Base-by-base conservation (phyloP, 2,113 vertebrate genomes). In the Melierax canorus region DNA sequence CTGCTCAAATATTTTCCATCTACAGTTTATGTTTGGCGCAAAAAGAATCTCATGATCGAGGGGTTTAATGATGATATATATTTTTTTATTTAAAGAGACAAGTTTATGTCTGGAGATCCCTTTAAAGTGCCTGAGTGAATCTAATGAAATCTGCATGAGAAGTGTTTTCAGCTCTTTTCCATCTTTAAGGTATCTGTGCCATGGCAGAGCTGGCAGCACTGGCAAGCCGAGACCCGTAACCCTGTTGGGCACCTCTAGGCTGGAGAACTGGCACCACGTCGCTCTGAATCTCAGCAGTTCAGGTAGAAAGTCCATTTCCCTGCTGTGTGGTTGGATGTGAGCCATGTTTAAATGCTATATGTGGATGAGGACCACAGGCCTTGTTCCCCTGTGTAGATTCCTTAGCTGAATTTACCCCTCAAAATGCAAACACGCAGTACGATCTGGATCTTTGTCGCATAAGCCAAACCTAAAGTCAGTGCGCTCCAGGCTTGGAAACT, bases 1-100 rank as follows among this genome's bases (percentile, higher is more conserved):
- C 73, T 74, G 63, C 50, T 93, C 50, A 90, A 55, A 81, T 95
- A 89, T 92, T 97, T 98, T 96, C 88, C 94, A 87, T 85, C 68
- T 90, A 86, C 86, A 91, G 58, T 85, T 97, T 78, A 94, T 86
- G 45, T 90, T 96, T 93, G 90, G 89, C 81, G 3, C 88, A 87
- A 93, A 88, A 78, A 36, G 8, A 68, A 59, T 92, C 92, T 94
- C 85, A n/a, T 82, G 72, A 81, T 76, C 66, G 30, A 91, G 29
- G 12, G 12, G 17, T 67, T 88, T 76, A 58, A 89, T 86, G 68
- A 74, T 64, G 26, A 77, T 73, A 32, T 7, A 7, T 46, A 1
- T 51, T 48, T 86, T 74, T 88, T 82, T 13, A 62, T 92, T 94
- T 84, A 46, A 94, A 96, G 97, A 84, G 69, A 83, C 58, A 93